These are phyloP conservation scores for Neosilurus hyrtlii DNA, from an alignment of 2,797 vertebrate species.

Conservation along the genomic window DNA sequence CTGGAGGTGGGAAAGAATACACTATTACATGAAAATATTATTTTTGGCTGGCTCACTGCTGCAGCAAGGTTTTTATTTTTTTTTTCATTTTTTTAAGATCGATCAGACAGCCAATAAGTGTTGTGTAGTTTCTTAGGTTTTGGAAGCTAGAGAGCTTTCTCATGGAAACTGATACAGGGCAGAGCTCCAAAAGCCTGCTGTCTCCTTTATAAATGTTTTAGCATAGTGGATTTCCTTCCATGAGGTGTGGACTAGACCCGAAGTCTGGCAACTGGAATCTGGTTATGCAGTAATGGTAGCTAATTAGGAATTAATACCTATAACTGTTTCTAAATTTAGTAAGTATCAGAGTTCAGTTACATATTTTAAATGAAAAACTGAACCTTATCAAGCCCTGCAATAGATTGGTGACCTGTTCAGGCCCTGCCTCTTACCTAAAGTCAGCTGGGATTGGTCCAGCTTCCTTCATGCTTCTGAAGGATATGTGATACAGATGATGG, in stretches of 20 bases:
- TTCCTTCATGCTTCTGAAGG: too few species aligned
- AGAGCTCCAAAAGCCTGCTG: conserved; percentile 9
- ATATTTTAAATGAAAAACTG: background rate
- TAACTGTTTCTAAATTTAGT: background rate
- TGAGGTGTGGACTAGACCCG: conserved; percentile 29
- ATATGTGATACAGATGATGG: too few species aligned
- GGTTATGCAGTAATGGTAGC: background rate
- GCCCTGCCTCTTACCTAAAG: too few species aligned
- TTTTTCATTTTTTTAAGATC: conserved; percentile 5
- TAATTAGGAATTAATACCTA: background rate
- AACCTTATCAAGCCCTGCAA: background rate
- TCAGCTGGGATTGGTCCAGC: too few species aligned
- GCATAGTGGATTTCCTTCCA: conserved; percentile 30
- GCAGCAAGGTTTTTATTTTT: background rate
- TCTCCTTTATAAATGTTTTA: conserved; percentile 32
- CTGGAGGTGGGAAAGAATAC: conserved; percentile 45
- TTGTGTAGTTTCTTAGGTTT: conserved; percentile 30
- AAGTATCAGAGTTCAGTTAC: background rate
- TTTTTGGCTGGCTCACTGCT: conserved; percentile 46
- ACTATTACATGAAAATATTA: conserved; percentile 51
- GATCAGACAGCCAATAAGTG: conserved; percentile 42
- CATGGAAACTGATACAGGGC: conserved; percentile 35
- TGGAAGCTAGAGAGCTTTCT: conserved; percentile 22
- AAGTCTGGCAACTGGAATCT: background rate
- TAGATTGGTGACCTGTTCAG: too few species aligned